Conservation (phyloP, 2,888 invertebrate genomes). For the Eubasilissa splendida region DNA sequence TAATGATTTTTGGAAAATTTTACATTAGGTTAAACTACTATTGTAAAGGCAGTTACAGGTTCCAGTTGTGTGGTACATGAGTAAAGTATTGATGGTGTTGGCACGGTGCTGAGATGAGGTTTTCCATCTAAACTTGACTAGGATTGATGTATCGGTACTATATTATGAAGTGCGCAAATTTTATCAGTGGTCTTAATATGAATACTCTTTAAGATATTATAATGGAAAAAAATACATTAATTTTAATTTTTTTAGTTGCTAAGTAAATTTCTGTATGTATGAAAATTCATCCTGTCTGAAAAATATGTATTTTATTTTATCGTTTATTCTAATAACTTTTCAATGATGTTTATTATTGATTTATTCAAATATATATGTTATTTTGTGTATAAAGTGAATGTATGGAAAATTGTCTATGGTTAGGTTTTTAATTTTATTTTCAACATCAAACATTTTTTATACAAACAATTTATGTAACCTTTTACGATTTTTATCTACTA, state of each 20-base stretch:
- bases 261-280: constrained; percentile 59
- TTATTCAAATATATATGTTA: constrained; percentile 55
- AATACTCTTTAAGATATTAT: constrained; percentile 59
- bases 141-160: constrained; percentile 52
- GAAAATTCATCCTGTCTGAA: constrained; percentile 50
- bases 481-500: constrained; percentile 48
- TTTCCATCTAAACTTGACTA: constrained; percentile 15
- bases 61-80: constrained; percentile 28
- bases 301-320: constrained; percentile 54
- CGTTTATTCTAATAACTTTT: constrained; percentile 51
- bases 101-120: constrained; percentile 12
- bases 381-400: constrained; percentile 57
- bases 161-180: constrained; percentile 57
- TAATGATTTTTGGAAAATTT: constrained; percentile 48
- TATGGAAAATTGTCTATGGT: constrained; percentile 54
- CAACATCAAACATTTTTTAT: constrained; percentile 47
- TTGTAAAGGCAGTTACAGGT: constrained; percentile 7
- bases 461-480: constrained; percentile 45
- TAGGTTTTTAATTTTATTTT: constrained; percentile 52
- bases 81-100: constrained; percentile 4
- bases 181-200: constrained; percentile 58
- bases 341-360: constrained; percentile 49
- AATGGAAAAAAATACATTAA: constrained; percentile 55
- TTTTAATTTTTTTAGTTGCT: constrained; percentile 58
- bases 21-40: constrained; percentile 39